These are phyloP conservation scores for Apus apus DNA, from an alignment of 2,113 vertebrate genomes.

Conservation along the genomic window DNA sequence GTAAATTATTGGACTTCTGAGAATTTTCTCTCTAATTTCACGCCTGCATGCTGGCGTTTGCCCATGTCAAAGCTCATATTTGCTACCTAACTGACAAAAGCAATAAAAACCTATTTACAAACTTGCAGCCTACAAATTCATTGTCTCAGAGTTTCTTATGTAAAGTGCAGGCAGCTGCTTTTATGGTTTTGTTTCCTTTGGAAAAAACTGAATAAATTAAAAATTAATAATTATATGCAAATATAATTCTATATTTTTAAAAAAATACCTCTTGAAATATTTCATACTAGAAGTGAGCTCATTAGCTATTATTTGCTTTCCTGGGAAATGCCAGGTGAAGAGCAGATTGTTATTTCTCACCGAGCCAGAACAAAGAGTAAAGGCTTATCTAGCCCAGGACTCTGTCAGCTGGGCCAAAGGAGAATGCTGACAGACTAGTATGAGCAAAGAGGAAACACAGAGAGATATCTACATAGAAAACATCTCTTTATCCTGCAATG, in stretches of 20 bases:
- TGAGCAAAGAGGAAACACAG: neutral
- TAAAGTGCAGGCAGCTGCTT: neutral
- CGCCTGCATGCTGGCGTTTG: neutral
- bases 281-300: neutral
- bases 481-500: neutral
- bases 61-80: neutral
- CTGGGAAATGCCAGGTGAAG: neutral
- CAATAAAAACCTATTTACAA: neutral
- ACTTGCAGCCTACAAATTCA: neutral
- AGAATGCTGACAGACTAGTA: neutral
- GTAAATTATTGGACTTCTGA: neutral
- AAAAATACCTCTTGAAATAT: neutral
- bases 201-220: conserved; percentile 1
- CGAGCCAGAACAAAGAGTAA: neutral
- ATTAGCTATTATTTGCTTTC: neutral
- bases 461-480: neutral
- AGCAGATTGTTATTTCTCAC: neutral
- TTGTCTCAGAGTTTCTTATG: neutral
- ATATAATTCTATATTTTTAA: neutral
- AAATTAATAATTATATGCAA: neutral
- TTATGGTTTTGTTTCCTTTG: neutral
- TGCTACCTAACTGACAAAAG: neutral
- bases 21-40: neutral
- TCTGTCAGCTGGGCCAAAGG: neutral
- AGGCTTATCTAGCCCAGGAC: neutral